Conservation (phyloP, 2,797 vertebrate species). For the Halcyon smyrnensis region DNA sequence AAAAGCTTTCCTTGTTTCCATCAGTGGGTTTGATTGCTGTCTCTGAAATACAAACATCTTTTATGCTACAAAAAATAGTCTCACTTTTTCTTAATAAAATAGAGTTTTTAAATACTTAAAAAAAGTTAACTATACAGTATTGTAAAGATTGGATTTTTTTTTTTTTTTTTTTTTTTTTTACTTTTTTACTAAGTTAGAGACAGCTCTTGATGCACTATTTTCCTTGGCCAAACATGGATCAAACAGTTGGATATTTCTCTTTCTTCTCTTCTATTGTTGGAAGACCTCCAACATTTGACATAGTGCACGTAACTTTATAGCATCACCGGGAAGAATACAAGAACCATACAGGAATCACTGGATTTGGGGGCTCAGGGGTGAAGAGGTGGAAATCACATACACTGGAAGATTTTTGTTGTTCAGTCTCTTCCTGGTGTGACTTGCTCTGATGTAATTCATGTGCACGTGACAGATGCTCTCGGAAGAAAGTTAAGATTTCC, state of each 20-base stretch:
- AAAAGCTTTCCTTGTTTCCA: not conserved
- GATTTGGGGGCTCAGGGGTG: not conserved
- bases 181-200: not conserved
- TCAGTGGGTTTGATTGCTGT: not conserved
- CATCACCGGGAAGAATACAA: not conserved
- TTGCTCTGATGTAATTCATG: not conserved
- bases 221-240: not conserved
- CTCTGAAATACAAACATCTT: conserved; percentile 59
- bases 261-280: not conserved
- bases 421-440: not conserved
- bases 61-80: conserved; percentile 64
- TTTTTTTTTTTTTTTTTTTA: not conserved
- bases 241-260: not conserved
- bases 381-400: not conserved
- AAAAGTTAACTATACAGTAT: conserved; percentile 32
- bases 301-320: not conserved
- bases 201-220: not conserved
- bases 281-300: not conserved
- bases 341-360: not conserved
- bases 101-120: conserved; percentile 39
- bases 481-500: not conserved
- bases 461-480: not conserved
- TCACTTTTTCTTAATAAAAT: conserved; percentile 61
- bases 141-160: not conserved
- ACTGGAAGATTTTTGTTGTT: not conserved